Percentiles rank a stretch among this genome's conserved stretches.
Evolutionary conservation across 2,113 vertebrate species (phyloP).

Genomic region (Tringa solitaria): DNA sequence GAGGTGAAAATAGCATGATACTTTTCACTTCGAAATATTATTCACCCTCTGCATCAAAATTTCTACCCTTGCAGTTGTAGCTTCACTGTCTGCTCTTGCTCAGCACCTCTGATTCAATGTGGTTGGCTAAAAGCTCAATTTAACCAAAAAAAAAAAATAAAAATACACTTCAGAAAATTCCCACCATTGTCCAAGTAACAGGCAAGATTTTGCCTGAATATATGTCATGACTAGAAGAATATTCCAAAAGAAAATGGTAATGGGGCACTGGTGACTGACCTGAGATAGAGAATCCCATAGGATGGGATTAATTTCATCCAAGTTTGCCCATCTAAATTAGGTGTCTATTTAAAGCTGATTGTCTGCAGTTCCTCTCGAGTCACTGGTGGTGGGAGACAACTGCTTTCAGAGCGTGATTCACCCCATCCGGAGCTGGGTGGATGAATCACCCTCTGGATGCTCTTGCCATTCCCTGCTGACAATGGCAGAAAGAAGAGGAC

Average conservation of each 20-base stretch:
- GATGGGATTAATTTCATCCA: neutral
- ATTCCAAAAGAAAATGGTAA: neutral
- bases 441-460: conserved; percentile 1
- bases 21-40: conserved; percentile 63
- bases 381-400: neutral
- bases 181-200: neutral
- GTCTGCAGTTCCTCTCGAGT: neutral
- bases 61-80: neutral
- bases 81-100: conserved; percentile 16
- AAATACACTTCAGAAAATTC: neutral
- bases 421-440: neutral
- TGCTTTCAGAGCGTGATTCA: conserved; percentile 14
- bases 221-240: neutral
- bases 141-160: neutral
- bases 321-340: neutral
- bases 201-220: neutral
- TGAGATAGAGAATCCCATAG: neutral
- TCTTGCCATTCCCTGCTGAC: neutral
- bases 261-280: accelerated
- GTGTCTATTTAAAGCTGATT: neutral
- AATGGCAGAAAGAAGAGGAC: neutral
- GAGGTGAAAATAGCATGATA: conserved; percentile 60
- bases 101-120: neutral
- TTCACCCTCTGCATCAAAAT: conserved; percentile 37
- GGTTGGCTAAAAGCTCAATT: neutral